Evolutionary conservation across 2,888 invertebrate species (phyloP).

Genomic region (Polyploca ridens): DNA sequence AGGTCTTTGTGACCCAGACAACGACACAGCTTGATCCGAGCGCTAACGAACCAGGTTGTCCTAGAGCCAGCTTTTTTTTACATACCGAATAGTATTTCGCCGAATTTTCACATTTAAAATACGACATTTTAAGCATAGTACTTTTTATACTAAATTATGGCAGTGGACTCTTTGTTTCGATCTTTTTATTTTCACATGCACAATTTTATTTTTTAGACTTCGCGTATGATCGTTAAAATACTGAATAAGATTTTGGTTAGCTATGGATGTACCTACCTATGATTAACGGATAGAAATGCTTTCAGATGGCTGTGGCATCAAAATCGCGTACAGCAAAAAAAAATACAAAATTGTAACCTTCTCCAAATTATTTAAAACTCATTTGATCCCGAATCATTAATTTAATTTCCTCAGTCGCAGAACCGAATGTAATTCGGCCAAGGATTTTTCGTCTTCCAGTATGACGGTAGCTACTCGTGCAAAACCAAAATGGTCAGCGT

Average conservation of each 20-base stretch:
- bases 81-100: background rate
- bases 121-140: too few relatives aligned
- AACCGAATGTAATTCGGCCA: background rate
- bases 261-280: too few relatives aligned
- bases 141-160: too few relatives aligned
- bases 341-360: background rate
- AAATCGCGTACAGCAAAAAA: background rate
- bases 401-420: background rate
- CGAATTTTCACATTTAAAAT: slow-evolving; percentile 4
- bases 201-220: background rate
- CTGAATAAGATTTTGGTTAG: too few relatives aligned
- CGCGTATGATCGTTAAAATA: too few relatives aligned
- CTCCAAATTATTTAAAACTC: background rate
- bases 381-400: background rate
- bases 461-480: slow-evolving; percentile 23
- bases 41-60: slow-evolving; percentile 33
- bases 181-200: background rate
- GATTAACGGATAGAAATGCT: background rate
- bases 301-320: background rate
- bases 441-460: background rate
- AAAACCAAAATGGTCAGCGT: slow-evolving; percentile 39
- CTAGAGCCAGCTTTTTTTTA: background rate
- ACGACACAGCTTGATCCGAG: slow-evolving; percentile 19
- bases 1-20: slow-evolving; percentile 24
- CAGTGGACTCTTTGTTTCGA: background rate